phyloP scores from a whole-genome alignment of 2,113 vertebrate species.

The Protobothrops flavoviridis region DNA sequence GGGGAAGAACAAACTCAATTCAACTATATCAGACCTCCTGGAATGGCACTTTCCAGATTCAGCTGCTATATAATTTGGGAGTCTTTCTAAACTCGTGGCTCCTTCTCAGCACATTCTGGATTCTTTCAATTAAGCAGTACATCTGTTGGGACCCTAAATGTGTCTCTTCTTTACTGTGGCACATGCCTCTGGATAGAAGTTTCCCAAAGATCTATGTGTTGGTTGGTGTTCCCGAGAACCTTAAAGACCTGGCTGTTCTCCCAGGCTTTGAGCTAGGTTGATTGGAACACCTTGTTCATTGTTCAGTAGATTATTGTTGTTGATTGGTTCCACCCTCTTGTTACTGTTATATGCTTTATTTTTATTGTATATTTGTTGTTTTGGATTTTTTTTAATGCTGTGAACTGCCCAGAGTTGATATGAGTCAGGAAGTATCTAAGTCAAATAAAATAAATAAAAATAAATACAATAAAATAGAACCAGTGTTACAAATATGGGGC shows the following conservation, averaged over 20 bases:
- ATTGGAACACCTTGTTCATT: not conserved
- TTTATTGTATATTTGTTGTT: not conserved
- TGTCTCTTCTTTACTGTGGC: not conserved
- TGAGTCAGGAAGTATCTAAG: not conserved
- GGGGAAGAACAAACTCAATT: not conserved
- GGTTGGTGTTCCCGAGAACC: not conserved
- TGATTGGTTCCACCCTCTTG: not conserved
- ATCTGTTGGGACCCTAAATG: not conserved
- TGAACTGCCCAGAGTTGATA: not conserved
- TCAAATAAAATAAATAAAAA: not conserved
- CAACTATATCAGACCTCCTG: not conserved
- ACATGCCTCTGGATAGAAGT: not conserved
- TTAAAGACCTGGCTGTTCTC: not conserved
- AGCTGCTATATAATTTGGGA: not conserved
- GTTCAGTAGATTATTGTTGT: not conserved
- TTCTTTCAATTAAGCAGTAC: not conserved
- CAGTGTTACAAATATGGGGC: not conserved
- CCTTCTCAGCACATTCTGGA: not conserved
- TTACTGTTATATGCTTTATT: not conserved
- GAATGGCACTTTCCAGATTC: not conserved
- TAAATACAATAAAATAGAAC: not conserved
- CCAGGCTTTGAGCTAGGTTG: not conserved
- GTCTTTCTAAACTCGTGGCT: not conserved
- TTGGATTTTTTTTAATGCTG: not conserved
- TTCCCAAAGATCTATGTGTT: not conserved